Evolutionary conservation across 2,113 vertebrate genomes (phyloP), one percentile per base, ranked within the genome.

Genomic region (Emydocephalus ijimae): DNA sequence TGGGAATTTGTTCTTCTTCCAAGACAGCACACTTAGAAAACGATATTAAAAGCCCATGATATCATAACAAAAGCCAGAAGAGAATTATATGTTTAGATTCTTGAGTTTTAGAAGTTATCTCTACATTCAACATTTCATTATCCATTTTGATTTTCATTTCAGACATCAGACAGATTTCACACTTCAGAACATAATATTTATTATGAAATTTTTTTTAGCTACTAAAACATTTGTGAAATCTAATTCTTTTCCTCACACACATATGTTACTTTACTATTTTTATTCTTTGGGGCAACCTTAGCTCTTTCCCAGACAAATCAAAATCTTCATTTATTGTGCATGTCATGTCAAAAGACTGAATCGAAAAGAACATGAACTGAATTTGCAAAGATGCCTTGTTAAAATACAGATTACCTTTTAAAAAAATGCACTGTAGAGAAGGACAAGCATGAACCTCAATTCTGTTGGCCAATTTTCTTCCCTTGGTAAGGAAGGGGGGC

Each of bases 1-100:
- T 94, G 94, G 94, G 95, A 95, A 94, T 96, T 95, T 94, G 64
- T 94, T 34, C 92, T 93, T 90, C 92, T 91, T 95, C 56, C 21
- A 93, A 95, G 94, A 94, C 96, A 56, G n/a, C 50, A 59, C 94
- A 96, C 94, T 94, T 92, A 94, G 89, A 96, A 95, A 95, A 89
- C 59, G 91, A 29, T 86, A 96, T 95, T 95, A 89, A 92, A 93
- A 95, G 85, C 94, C 61, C 59, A 3, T 20, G 92, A 81, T 39
- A 88, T 52, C 55, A 85, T 61, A 0, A 0, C 61, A 0, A 24
- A 91, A 48, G 2, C 50, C 93, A 89, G 88, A 93, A 89, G 89
- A 94, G 21, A 20, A 23, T 86, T 5, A 45, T 95, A 61, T 21
- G 57, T 93, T 94, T 81, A 91, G 87, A 86, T 11, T 29, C 21